phyloP scores from a whole-genome alignment of 2,888 invertebrate species.

The Catonia carolina region DNA sequence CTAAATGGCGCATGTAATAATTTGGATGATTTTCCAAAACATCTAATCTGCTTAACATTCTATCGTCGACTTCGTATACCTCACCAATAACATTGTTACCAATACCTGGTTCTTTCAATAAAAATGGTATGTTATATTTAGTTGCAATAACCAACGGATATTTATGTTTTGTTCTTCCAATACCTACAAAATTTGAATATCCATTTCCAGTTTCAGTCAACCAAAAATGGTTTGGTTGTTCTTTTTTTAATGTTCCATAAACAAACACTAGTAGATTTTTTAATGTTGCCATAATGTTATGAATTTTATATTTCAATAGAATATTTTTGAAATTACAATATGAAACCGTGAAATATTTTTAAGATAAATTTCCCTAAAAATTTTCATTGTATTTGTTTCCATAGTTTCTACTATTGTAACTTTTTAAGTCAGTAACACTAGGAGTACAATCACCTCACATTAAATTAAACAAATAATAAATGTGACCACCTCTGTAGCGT shows the following conservation, averaged over 20 bases:
- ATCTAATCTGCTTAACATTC: conserved; percentile 66
- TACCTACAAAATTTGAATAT: conserved; percentile 54
- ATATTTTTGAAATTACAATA: no score
- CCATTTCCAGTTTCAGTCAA: conserved; percentile 31
- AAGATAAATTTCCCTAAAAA: no score
- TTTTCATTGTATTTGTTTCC: no score
- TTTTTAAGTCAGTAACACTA: no score
- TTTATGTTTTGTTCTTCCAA: conserved; percentile 58
- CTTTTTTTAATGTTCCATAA: conserved; percentile 84
- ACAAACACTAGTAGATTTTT: conserved; percentile 57
- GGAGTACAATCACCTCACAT: no score
- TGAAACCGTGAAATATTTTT: no score
- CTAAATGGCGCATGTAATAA: conserved; percentile 65
- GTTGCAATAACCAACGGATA: conserved; percentile 78
- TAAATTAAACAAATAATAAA: no score
- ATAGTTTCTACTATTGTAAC: no score
- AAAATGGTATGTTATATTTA: conserved; percentile 82
- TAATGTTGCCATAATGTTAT: no score
- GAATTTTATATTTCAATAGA: no score
- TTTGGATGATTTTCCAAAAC: conserved; percentile 76
- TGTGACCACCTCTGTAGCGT: no score
- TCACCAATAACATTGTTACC: conserved; percentile 66
- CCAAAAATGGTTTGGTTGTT: conserved; percentile 77
- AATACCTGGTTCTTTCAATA: conserved; percentile 61
- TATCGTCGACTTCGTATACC: conserved; percentile 72